Evolutionary conservation across 1,140 invertebrate genomes (phyloP), one percentile per base, ranked within the genome.

Genomic region (Dufourea novaeangliae): DNA sequence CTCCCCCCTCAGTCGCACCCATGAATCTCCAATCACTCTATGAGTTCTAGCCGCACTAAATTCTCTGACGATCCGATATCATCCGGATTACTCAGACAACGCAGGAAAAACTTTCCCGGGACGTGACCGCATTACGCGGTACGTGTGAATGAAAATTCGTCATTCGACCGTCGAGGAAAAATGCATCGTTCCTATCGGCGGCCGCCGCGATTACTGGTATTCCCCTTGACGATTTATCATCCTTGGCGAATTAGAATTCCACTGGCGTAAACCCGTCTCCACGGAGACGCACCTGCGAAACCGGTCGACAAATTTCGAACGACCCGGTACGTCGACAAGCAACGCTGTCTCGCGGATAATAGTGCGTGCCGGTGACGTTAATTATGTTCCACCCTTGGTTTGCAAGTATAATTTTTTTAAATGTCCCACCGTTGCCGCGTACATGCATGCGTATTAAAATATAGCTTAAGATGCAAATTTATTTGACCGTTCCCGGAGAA

Each of bases 391-490:
- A n/a, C 46, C 66, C 32, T 75, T n/a, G n/a, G 85, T 88, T 88
- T 88, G 88, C 87, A 89, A 89, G 87, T 89, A 87, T 88, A 88
- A 89, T 89, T 87, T 89, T 87, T 88, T 88, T 85, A 89, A 87
- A 88, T 84, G 86, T 87, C 83, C 84, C 80, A 78, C 86, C 78
- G 88, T 78, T 66, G 80, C 73, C 32, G 76, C 64, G 83, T 80
- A 83, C 82, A 84, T 81, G 84, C 84, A 78, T 79, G 80, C 80
- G 82, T 82, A 83, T 76, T 87, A 88, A 86, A 87, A 86, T 85
- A 85, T 86, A 86, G 84, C 87, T 87, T 87, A 84, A 86, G 87
- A 89, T 89, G 87, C 84, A 88, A 88, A 88, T 89, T 77, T 62
- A 80, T 87, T 88, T 82, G 83, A 29, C 82, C 77, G 82, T 27